Base-by-base conservation (phyloP, 1,140 invertebrate species). In the Megalopta genalis region DNA sequence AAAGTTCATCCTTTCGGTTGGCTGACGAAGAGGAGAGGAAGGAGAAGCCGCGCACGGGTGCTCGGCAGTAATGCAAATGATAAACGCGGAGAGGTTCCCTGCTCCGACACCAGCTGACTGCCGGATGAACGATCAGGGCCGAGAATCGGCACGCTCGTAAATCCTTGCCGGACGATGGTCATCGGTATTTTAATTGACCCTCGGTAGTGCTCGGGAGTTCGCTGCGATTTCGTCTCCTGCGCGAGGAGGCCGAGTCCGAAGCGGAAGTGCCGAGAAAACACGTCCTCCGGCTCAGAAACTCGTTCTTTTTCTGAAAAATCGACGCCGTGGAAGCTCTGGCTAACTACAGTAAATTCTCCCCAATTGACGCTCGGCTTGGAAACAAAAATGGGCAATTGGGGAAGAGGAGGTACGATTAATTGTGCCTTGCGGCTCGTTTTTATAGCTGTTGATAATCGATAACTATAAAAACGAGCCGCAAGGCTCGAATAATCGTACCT, bases 81-180 rank as follows among this genome's bases (percentile, higher is more conserved):
- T 81, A 81, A 84, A 68, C 57, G 71, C 77, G 66, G 60, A 49
- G 77, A 76, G 60, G 8, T 57, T 54, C 52, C 63, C 49, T 37
- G 23, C 80, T 84, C 82, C 80, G 62, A 74, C 79, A 86, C 82
- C 74, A 78, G 49, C 63, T 75, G 67, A 73, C 73, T 62, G 69
- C 70, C 78, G 64, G 65, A 76, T 73, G 77, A 72, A 80, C 70
- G 83, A 81, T 82, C 74, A 77, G 77, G 68, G 12, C 67, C 79
- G 68, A 69, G 65, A 76, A 83, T 78, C 64, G 59, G 64, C 81
- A 75, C 39, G 73, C 67, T 74, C 69, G 66, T 64, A 73, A 69
- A 82, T 82, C 76, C 77, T 78, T 54, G 70, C 73, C 64, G 66
- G 77, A 85, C 77, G 81, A 87, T 82, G 81, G 71, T 82, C 84